phyloP scores from a whole-genome alignment of 2,888 invertebrate genomes.

The Drosophila histrio region DNA sequence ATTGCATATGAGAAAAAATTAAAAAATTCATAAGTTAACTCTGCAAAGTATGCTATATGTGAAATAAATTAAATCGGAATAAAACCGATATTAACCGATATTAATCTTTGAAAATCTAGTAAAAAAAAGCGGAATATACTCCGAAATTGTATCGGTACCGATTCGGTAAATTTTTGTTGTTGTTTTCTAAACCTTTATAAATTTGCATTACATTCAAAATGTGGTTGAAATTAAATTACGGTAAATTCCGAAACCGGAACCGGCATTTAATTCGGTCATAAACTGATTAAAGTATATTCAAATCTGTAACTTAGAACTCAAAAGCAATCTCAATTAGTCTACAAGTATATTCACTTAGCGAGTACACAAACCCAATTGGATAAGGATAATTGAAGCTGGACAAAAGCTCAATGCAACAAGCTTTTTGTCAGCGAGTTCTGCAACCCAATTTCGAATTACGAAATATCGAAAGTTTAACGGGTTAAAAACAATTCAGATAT shows the following conservation, averaged over 20 bases:
- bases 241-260: too few species aligned
- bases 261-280: too few species aligned
- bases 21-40: not conserved
- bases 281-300: too few species aligned
- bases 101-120: too few species aligned
- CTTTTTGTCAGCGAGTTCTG: not conserved
- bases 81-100: too few species aligned
- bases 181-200: too few species aligned
- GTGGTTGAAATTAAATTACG: too few species aligned
- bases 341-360: not conserved
- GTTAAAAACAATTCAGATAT: not conserved
- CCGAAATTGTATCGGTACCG: too few species aligned
- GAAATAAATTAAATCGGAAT: not conserved
- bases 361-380: constrained; percentile 16
- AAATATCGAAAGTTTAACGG: not conserved
- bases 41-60: not conserved
- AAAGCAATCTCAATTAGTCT: not conserved
- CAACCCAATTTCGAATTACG: not conserved
- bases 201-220: too few species aligned
- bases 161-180: too few species aligned
- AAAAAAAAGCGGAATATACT: too few species aligned
- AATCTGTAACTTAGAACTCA: not conserved
- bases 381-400: not conserved
- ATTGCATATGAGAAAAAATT: not conserved
- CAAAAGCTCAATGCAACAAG: constrained; percentile 29